These are phyloP conservation scores for Agrochola circellaris DNA, from an alignment of 2,888 invertebrate species.

Conservation along the genomic window DNA sequence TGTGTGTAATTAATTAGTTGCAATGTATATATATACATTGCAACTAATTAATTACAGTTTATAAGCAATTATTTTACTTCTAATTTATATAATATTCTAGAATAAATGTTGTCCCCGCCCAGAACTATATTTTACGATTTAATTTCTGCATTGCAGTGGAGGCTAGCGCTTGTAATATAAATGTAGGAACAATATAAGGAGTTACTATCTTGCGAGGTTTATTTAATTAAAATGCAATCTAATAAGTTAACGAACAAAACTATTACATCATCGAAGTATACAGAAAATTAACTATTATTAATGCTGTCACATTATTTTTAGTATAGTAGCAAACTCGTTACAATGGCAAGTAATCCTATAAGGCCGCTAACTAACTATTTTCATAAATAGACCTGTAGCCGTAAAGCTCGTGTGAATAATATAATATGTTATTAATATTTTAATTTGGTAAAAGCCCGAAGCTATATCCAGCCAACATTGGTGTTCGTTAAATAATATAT, in stretches of 20 bases:
- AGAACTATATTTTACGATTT: slow-evolving; percentile 33
- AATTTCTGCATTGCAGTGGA: slow-evolving; percentile 38
- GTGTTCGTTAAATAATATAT: slow-evolving; percentile 55
- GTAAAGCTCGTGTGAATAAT: slow-evolving; percentile 40
- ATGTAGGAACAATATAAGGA: slow-evolving; percentile 43
- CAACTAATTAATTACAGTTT: background rate
- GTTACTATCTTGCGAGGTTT: slow-evolving; percentile 1
- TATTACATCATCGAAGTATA: background rate
- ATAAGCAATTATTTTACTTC: background rate
- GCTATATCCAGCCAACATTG: slow-evolving; percentile 46
- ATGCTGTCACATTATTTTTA: background rate
- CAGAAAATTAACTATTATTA: background rate
- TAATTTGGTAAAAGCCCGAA: slow-evolving; percentile 59
- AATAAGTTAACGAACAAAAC: background rate
- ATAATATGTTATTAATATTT: slow-evolving; percentile 52
- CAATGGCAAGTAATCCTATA: slow-evolving; percentile 41
- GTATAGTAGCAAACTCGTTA: slow-evolving; percentile 28
- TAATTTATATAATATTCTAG: background rate
- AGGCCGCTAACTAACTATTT: slow-evolving; percentile 34
- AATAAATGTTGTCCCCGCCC: background rate
- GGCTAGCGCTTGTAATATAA: slow-evolving; percentile 28
- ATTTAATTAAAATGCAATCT: background rate
- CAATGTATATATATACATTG: background rate
- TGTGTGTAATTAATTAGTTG: no score
- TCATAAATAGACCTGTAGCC: slow-evolving; percentile 40